Base-by-base conservation (phyloP, 2,113 vertebrate genomes). In the Grus americana region DNA sequence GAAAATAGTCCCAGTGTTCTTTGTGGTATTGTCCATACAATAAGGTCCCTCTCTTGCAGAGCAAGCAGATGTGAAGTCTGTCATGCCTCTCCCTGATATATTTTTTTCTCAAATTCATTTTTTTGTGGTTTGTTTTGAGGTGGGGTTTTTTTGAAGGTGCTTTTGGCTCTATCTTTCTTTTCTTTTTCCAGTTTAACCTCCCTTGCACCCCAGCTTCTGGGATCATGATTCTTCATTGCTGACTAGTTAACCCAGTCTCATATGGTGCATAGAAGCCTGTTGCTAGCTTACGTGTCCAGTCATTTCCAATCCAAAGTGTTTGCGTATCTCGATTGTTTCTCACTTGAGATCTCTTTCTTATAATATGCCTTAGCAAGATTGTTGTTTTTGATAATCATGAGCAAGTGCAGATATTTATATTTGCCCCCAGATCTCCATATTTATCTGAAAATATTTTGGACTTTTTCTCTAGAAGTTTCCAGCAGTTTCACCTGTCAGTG, bases 131-230 rank as follows among this genome's bases (percentile, higher is more conserved):
- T 27, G 9, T 8, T 63, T 79, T 15, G 22, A 32, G 6, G 3
- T 52, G 7, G 16, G 24, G 1, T 20, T n/a, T 80, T 79, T 74
- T 38, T 49, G 8, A 68, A 68, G 54, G 26, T 67, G 27, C 1
- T 89, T 95, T 59, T 62, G 12, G 22, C 8, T 75, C 12, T 36
- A 16, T 3, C 9, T 17, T 3, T 42, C 15, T 47, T 36, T 38
- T 9, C 8, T 72, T 73, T 59, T 20, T 2, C 10, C 24, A n/a
- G 10, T 79, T 78, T 52, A 83, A n/a, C 9, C 5, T 46, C 2
- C 7, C 6, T 16, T 4, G 3, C 3, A 3, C 10, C 9, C 2
- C 7, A n/a, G 0, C 46, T 74, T 62, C 21, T 90, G 63, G 20
- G n/a, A 38, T 49, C 34, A 4, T 52, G 18, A 50, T 38, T 87